Evolutionary conservation across 2,888 invertebrate species (phyloP).

Genomic region (Cerastoderma edule): DNA sequence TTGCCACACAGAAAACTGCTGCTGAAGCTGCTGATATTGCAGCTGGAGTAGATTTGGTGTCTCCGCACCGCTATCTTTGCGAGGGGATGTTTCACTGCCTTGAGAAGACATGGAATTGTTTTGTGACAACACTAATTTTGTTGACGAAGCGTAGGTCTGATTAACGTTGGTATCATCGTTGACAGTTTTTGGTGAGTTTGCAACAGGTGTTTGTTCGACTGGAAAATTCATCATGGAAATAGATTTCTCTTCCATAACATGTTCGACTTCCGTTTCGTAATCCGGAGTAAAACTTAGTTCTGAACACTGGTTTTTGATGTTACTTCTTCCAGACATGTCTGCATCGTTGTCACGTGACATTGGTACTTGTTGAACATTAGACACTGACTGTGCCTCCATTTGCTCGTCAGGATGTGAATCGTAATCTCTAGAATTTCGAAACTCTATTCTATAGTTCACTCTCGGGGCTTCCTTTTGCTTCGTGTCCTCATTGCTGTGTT

Average conservation of each 20-base stretch:
- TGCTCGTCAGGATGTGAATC: slow-evolving; percentile 7
- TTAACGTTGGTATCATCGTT: slow-evolving; percentile 32
- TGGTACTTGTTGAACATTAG: slow-evolving; percentile 37
- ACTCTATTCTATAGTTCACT: slow-evolving; percentile 54
- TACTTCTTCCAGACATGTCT: slow-evolving; percentile 32
- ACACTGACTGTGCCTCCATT: slow-evolving; percentile 24
- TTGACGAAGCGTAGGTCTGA: slow-evolving; percentile 47
- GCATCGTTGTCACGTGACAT: slow-evolving; percentile 33
- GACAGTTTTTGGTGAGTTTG: slow-evolving; percentile 16
- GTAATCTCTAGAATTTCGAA: slow-evolving; percentile 40
- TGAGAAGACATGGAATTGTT: slow-evolving; percentile 26
- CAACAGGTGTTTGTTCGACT: slow-evolving; percentile 60
- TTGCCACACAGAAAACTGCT: slow-evolving; percentile 79
- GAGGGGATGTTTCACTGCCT: slow-evolving; percentile 39
- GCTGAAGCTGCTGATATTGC: slow-evolving; percentile 76
- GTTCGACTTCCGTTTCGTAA: slow-evolving; percentile 72
- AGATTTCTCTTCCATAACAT: slow-evolving; percentile 76
- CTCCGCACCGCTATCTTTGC: slow-evolving; percentile 44
- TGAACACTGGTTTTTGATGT: slow-evolving; percentile 67
- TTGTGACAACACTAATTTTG: slow-evolving; percentile 46
- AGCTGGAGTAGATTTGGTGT: slow-evolving; percentile 58
- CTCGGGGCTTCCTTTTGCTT: slow-evolving; percentile 34
- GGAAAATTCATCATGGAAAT: slow-evolving; percentile 73
- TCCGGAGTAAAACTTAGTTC: slow-evolving; percentile 70
- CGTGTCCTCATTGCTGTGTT: slow-evolving; percentile 34